Evolutionary conservation across 30 jellyfish, hydroid and myxozoan genomes (phyloP), one percentile per base, ranked within the genome.

Genomic region (Aurelia aurita complex sp. Pacific): DNA sequence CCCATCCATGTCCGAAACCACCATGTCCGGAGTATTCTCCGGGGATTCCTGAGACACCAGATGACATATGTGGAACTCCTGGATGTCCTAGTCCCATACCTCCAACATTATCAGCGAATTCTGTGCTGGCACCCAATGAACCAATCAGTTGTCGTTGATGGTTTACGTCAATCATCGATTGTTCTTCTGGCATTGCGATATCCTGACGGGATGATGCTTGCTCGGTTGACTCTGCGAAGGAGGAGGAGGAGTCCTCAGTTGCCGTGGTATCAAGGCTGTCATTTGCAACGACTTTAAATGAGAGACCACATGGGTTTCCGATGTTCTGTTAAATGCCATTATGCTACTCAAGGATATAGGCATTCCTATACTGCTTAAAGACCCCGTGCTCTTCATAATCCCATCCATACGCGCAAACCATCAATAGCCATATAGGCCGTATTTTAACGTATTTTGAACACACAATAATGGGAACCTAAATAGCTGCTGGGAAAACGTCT

Each of bases 11-110:
- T 42, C 96, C 89, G 51, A 74, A 92, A 40, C 98, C 98, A 54
- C 98, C 98, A 35, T 75, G 86, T 5, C 98, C 98, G 10, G 97
- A 97, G 84, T 92, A 92, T 79, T 92, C 98, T 16, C 98, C 98
- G 13, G 98, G 98, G 73, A 92, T 92, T 15, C 98, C 98, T 10
- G 97, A 80, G 4, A 92, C 92, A 19, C 98, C 98, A 52, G 97
- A 88, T 66, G 98, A 92, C 98, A 87, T 92, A 18, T 88, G 96
- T 43, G 98, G 98, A 42, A 92, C 97, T 17, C 98, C 98, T 2
- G 98, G 98, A 71, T 92, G 97, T 2, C 98, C 98, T 36, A 92
- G 97, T 23, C 98, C 98, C 97, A 92, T 92, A 18, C 98, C 98
- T 34, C 98, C 98, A 54, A 92, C 98, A 77, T 92, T 92, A 83